phyloP scores from a whole-genome alignment of 2,888 invertebrate genomes.

The Agrilus mali region DNA sequence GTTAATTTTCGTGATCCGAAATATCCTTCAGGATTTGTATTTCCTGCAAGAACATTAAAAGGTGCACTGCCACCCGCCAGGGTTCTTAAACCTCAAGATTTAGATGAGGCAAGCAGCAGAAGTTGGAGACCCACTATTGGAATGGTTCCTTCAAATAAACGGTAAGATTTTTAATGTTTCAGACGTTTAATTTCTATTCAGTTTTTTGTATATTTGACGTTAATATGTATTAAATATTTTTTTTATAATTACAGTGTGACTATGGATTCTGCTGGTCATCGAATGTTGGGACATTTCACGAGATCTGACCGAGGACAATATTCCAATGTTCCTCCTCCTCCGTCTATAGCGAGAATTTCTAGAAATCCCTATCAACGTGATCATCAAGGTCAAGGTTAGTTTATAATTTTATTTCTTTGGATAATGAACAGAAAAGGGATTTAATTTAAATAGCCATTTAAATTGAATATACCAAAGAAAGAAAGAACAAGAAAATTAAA shows the following conservation, averaged over 20 bases:
- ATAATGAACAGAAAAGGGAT: too few species aligned
- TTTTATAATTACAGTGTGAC: constrained; percentile 38
- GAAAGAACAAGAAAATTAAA: too few species aligned
- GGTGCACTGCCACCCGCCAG: constrained; percentile 58
- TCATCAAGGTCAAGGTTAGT: too few species aligned
- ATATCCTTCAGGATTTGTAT: constrained; percentile 60
- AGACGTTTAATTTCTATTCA: background rate
- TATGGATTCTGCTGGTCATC: constrained; percentile 57
- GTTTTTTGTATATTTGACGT: background rate
- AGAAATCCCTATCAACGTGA: too few species aligned
- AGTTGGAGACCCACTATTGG: constrained; percentile 71
- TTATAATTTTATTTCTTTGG: too few species aligned
- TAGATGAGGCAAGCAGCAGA: constrained; percentile 47
- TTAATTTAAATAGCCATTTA: too few species aligned
- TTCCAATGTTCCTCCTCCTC: constrained; percentile 14
- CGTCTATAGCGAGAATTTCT: constrained; percentile 1
- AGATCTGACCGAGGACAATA: constrained; percentile 10
- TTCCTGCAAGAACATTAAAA: constrained; percentile 57
- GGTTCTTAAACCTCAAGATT: constrained; percentile 68
- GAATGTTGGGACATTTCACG: constrained; percentile 54
- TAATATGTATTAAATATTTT: constrained; percentile 1
- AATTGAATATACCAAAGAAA: too few species aligned
- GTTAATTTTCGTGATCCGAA: constrained; percentile 68
- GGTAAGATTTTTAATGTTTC: constrained; percentile 15
- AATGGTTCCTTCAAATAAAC: constrained; percentile 30